phyloP scores from a whole-genome alignment of 2,113 vertebrate genomes.

The Equus quagga region DNA sequence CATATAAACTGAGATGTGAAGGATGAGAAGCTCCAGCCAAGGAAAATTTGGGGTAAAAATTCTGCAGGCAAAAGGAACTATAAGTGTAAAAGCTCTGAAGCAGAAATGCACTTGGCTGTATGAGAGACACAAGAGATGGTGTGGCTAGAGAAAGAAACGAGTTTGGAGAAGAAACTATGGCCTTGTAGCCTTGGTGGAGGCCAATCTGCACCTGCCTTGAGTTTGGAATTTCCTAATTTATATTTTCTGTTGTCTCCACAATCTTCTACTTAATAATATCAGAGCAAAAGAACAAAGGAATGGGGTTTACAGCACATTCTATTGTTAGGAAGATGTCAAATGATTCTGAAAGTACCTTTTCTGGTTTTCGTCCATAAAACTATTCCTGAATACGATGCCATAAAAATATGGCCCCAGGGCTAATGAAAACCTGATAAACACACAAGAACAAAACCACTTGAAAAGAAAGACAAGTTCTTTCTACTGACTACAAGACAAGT shows the following conservation, averaged over 20 bases:
- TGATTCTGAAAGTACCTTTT: background rate
- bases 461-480: constrained; percentile 44
- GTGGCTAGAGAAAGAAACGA: background rate
- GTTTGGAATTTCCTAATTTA: constrained; percentile 16
- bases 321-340: background rate
- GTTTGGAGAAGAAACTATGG: background rate
- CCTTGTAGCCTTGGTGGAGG: background rate
- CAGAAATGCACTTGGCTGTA: background rate
- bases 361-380: background rate
- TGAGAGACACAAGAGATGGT: background rate
- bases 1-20: background rate
- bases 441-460: constrained; percentile 21
- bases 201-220: background rate
- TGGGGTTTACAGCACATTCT: background rate
- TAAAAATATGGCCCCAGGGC: background rate
- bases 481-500: background rate
- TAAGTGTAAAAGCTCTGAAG: background rate
- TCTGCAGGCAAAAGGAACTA: background rate
- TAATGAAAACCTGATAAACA: background rate
- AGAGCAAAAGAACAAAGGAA: background rate
- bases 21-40: background rate
- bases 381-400: background rate
- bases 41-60: background rate
- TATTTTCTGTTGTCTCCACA: background rate
- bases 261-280: background rate